These are phyloP conservation scores for Tachycineta bicolor DNA, from an alignment of 2,113 vertebrate genomes.

Conservation along the genomic window DNA sequence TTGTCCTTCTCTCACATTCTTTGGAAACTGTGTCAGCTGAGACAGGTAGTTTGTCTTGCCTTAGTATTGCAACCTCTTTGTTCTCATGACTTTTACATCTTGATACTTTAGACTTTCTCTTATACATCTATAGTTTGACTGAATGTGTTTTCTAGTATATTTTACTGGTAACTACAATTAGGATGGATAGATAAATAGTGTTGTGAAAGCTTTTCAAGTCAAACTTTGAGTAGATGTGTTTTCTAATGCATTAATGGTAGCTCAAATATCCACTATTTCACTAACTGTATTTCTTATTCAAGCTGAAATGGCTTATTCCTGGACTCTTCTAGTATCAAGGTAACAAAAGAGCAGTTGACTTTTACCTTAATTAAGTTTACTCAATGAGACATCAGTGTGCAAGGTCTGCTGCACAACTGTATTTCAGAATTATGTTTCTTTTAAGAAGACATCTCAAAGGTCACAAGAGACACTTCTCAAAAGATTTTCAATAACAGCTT, in stretches of 20 bases:
- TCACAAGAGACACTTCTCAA: background rate
- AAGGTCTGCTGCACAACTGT: conserved; percentile 19
- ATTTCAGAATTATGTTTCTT: conserved; percentile 28
- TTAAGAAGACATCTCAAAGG: conserved; percentile 8
- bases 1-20: background rate
- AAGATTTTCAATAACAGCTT: conserved; percentile 31
- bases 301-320: background rate
- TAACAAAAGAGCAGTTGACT: background rate
- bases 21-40: background rate
- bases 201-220: background rate
- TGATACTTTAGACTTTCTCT: background rate
- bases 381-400: background rate
- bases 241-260: background rate
- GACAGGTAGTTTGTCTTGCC: background rate
- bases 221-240: background rate
- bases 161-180: background rate
- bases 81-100: background rate
- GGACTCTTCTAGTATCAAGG: background rate
- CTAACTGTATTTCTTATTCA: background rate
- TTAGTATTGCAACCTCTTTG: background rate
- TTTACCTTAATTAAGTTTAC: conserved; percentile 29
- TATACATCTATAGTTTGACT: background rate
- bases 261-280: background rate
- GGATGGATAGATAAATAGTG: background rate
- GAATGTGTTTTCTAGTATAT: background rate